These are phyloP conservation scores for Mercenaria mercenaria DNA, from an alignment of 1,140 invertebrate genomes.

Conservation along the genomic window DNA sequence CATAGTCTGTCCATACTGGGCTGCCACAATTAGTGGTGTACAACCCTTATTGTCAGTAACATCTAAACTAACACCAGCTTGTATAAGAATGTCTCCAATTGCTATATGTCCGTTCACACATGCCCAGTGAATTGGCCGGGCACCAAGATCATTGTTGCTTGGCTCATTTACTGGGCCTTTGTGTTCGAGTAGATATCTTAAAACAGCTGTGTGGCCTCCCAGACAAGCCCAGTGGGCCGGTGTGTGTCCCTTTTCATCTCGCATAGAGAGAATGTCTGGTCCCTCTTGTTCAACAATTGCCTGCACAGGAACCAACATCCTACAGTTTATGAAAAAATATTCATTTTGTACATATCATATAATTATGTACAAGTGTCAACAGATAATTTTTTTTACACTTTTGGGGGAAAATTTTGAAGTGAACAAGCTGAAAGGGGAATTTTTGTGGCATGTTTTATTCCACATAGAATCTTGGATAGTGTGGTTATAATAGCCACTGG, in stretches of 20 bases:
- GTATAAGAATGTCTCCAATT: conserved; percentile 92
- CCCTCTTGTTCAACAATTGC: conserved; percentile 80
- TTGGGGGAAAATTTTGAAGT: too few relatives aligned
- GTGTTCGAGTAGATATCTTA: conserved; percentile 91
- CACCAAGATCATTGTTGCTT: conserved; percentile 94
- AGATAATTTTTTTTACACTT: too few relatives aligned
- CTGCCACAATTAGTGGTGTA: conserved; percentile 96
- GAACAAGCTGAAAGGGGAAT: too few relatives aligned
- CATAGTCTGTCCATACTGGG: conserved; percentile 96
- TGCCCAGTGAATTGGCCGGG: conserved; percentile 96
- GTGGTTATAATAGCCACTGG: too few relatives aligned
- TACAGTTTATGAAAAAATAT: conserved; percentile 70
- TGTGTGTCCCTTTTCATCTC: conserved; percentile 96
- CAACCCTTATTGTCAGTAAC: conserved; percentile 96
- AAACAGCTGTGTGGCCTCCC: conserved; percentile 90
- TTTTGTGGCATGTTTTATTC: too few relatives aligned
- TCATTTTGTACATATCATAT: too few relatives aligned
- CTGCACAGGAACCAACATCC: conserved; percentile 84
- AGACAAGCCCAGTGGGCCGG: conserved; percentile 96
- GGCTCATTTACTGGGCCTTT: conserved; percentile 94
- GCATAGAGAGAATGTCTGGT: conserved; percentile 77
- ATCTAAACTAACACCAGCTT: conserved; percentile 95
- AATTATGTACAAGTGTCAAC: too few relatives aligned
- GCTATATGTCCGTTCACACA: conserved; percentile 93
- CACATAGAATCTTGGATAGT: too few relatives aligned